Base-by-base conservation (phyloP, 2,797 vertebrate genomes). In the Anas georgica region DNA sequence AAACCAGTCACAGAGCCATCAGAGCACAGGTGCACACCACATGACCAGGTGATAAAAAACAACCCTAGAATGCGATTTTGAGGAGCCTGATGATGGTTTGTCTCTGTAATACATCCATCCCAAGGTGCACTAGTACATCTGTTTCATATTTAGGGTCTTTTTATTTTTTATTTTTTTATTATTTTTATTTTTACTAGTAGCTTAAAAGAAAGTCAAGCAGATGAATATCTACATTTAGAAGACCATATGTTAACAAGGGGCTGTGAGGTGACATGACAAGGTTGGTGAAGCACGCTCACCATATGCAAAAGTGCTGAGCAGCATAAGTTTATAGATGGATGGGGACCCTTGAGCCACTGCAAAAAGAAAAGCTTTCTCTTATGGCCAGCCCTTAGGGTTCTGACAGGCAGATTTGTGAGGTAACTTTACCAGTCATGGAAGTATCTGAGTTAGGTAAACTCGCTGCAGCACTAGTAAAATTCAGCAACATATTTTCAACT, bases 81-180 rank as follows among this genome's bases (percentile, higher is more conserved):
- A 97, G 81, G 93, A 96, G 83, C 62, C 33, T 54, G 92, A 90
- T 89, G 93, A 94, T 64, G 69, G 85, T 96, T 97, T 97, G 94
- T 96, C 92, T 97, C 92, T 96, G 95, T 97, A 97, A 97, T 96
- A 95, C 95, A 97, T 95, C 93, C 86, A 96, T 97, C 94, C 94
- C 92, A 93, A 97, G 82, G 96, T 97, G 85, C 74, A 35, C 86
- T 88, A 90, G 31, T 94, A 88, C 97, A 98, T 98, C 97, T 98
- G 98, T 94, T 98, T 97, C 83, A 35, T 92, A 97, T 98, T 97
- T 95, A 76, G 87, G 4, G 1, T 5, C 46, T 37, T 45, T 12
- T 10, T 55, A 15, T 28, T 52, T 52, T 52, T 28, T 46, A 46
- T 46, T 28, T 28, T 50, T 50, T 58, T 20, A 46, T 74, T 50